Evolutionary conservation across 37 sponge, comb jelly and placozoan species (phyloP).

Genomic region (Mnemiopsis leidyi): DNA sequence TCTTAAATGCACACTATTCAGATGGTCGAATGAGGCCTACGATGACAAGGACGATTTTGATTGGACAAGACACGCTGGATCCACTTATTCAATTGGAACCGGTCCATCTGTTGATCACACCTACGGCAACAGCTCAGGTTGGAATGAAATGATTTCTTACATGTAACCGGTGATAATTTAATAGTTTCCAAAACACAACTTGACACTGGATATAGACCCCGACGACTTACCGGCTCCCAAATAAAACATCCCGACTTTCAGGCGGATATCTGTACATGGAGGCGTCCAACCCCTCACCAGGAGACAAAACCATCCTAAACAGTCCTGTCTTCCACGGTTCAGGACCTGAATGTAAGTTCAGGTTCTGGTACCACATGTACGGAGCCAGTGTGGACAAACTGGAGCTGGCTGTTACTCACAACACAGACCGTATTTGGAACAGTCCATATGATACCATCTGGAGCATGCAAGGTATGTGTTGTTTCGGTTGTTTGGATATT

Average conservation of each 20-base stretch:
- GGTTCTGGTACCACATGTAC: slow-evolving; percentile 71
- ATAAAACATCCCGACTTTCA: too few relatives aligned
- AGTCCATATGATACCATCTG: slow-evolving; percentile 27
- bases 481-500: too few relatives aligned
- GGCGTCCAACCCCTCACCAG: slow-evolving; percentile 11
- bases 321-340: slow-evolving; percentile 56
- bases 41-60: slow-evolving; percentile 38
- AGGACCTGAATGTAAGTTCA: slow-evolving; percentile 14
- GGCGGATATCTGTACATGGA: slow-evolving; percentile 66
- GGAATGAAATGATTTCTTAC: too few relatives aligned
- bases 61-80: slow-evolving; percentile 59
- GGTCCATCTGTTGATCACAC: slow-evolving; percentile 63
- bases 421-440: not conserved
- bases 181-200: too few relatives aligned
- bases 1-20: too few relatives aligned
- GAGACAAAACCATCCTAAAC: slow-evolving; percentile 49
- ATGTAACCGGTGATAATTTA: too few relatives aligned
- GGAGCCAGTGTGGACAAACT: slow-evolving; percentile 67
- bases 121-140: slow-evolving; percentile 65
- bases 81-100: slow-evolving; percentile 41
- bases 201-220: too few relatives aligned
- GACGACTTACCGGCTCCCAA: too few relatives aligned
- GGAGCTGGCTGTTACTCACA: slow-evolving; percentile 19
- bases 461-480: slow-evolving; percentile 44
- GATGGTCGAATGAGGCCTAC: slow-evolving; percentile 24